phyloP scores from a whole-genome alignment of 2,113 vertebrate genomes.

The Heterocephalus glaber region DNA sequence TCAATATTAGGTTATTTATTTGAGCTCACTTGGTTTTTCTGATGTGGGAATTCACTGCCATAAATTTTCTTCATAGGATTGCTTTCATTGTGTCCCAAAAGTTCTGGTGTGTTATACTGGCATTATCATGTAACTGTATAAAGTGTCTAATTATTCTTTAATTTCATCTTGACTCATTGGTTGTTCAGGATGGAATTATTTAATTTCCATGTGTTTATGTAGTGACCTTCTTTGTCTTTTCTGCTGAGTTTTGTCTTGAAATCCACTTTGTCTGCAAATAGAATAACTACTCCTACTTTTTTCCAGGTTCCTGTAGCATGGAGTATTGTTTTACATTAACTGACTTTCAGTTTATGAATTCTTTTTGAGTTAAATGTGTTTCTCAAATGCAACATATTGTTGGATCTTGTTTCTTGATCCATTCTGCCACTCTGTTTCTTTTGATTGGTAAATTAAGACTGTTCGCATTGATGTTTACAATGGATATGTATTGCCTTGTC shows the following conservation, averaged over 20 bases:
- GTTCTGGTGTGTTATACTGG: not conserved
- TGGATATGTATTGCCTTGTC: too few relatives aligned
- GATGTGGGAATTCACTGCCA: not conserved
- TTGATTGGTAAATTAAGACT: too few relatives aligned
- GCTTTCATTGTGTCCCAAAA: not conserved
- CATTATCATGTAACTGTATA: not conserved
- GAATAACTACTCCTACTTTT: not conserved
- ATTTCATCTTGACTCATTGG: not conserved
- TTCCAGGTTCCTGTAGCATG: not conserved
- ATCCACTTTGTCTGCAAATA: not conserved
- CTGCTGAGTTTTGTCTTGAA: not conserved
- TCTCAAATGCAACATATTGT: too few relatives aligned
- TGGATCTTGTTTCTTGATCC: too few relatives aligned
- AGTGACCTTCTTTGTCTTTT: not conserved
- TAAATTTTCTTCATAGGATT: not conserved
- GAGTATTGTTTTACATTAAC: not conserved
- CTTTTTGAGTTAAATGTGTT: not conserved
- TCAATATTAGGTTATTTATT: not conserved
- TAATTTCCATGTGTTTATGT: not conserved
- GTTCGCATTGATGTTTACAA: too few relatives aligned
- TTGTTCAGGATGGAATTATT: not conserved
- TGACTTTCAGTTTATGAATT: not conserved
- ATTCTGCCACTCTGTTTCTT: too few relatives aligned
- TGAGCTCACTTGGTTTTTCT: not conserved
- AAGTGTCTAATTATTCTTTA: not conserved